phyloP scores from a whole-genome alignment of 2,113 vertebrate genomes.

The Gila orcuttii region DNA sequence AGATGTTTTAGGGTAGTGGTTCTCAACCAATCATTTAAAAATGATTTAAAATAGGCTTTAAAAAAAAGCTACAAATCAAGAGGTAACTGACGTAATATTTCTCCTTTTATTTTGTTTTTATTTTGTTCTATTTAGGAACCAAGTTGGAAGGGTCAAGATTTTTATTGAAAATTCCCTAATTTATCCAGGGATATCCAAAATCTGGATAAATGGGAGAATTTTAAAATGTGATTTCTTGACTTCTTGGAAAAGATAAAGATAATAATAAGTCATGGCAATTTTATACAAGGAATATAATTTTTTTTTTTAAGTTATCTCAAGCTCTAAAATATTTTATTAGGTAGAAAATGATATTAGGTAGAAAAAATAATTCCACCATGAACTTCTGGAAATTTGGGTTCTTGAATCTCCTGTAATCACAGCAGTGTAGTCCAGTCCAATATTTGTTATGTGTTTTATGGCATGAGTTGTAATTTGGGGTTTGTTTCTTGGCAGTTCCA shows the following conservation, averaged over 20 bases:
- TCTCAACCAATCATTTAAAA: not conserved
- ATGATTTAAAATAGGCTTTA: not conserved
- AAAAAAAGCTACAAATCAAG: not conserved
- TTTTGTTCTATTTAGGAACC: too few relatives aligned
- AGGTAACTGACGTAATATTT: not conserved
- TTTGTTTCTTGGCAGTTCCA: constrained; percentile 79
- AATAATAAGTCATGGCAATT: too few relatives aligned
- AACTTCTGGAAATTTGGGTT: not conserved
- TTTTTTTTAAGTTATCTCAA: not conserved
- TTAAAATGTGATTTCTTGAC: not conserved
- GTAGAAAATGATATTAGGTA: not conserved
- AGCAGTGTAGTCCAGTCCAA: not conserved
- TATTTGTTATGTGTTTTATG: not conserved
- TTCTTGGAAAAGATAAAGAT: not conserved
- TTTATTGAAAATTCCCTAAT: not conserved
- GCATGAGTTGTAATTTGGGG: not conserved
- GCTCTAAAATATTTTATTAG: not conserved
- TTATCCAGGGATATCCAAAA: not conserved
- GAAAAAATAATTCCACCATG: not conserved
- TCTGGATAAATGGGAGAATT: not conserved
- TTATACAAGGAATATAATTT: not conserved
- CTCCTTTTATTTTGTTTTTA: too few relatives aligned
- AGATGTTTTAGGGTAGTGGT: not conserved
- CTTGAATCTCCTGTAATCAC: not conserved
- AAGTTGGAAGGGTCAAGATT: too few relatives aligned